Conservation (phyloP, 1,140 invertebrate genomes). For the Drosophila burlai region DNA sequence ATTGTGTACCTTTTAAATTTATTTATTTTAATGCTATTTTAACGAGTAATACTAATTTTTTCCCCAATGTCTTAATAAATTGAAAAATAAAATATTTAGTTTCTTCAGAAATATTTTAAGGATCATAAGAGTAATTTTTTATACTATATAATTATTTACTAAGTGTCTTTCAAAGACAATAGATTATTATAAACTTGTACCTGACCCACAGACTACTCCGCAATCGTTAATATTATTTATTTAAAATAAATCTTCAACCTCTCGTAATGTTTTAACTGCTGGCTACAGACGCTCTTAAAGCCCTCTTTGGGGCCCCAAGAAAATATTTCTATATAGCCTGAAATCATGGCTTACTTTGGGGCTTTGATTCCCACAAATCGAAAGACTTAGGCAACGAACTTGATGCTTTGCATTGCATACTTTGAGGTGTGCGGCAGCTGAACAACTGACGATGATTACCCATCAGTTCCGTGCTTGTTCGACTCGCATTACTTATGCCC, state of each 20-base stretch:
- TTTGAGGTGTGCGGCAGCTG: conserved; percentile 6
- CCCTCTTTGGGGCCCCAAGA: neutral
- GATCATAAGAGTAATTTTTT: neutral
- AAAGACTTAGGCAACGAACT: conserved; percentile 64
- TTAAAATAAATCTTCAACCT: too few species aligned
- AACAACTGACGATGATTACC: neutral
- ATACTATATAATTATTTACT: neutral
- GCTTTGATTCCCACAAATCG: conserved; percentile 19
- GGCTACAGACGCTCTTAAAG: neutral
- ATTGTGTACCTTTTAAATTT: too few species aligned
- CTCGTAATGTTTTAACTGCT: neutral
- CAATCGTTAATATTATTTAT: neutral
- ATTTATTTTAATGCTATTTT: too few species aligned
- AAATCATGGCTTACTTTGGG: conserved; percentile 14
- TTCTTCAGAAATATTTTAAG: neutral
- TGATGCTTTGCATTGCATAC: conserved; percentile 24
- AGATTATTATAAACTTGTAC: neutral
- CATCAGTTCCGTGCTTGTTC: neutral
- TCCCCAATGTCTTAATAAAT: neutral
- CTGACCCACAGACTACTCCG: too few species aligned
- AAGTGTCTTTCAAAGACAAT: neutral
- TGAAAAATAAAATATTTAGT: neutral
- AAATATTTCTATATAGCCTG: neutral
- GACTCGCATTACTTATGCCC: conserved; percentile 38
- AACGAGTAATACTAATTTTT: neutral